Percentiles rank a stretch among this genome's conserved stretches.
These are phyloP conservation scores for Mesorhabditis spiculigera DNA, from an alignment of 2,888 invertebrate genomes.

Conservation along the genomic window DNA sequence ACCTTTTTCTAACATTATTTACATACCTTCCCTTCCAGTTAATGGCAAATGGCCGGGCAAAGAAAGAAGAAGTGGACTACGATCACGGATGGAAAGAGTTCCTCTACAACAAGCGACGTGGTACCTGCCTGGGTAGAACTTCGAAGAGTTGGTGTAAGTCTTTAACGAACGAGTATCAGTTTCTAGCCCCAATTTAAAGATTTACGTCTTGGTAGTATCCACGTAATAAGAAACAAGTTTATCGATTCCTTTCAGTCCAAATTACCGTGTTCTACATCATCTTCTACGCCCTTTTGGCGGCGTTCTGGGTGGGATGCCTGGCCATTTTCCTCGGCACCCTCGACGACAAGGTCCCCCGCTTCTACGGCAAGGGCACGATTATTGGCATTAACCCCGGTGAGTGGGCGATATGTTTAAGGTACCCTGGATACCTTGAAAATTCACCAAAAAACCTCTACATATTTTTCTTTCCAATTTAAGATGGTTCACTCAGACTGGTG, in stretches of 20 bases:
- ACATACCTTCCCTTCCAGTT: conserved; percentile 33
- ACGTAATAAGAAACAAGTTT: too few species aligned
- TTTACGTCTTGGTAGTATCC: too few species aligned
- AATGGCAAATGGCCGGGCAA: conserved; percentile 50
- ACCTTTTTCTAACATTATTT: too few species aligned
- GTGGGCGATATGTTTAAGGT: conserved; percentile 16
- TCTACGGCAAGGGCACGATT: conserved; percentile 78
- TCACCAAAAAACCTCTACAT: too few species aligned
- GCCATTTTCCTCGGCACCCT: conserved; percentile 90
- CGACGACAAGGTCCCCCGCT: conserved; percentile 79
- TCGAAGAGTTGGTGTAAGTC: conserved; percentile 53
- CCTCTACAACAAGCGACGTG: conserved; percentile 52
- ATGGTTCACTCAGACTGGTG: too few species aligned
- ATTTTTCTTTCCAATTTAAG: too few species aligned
- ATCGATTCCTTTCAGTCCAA: conserved; percentile 70
- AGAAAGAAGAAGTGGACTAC: conserved; percentile 19
- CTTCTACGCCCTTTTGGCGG: conserved; percentile 86
- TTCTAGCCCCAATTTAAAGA: not conserved
- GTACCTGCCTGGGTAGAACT: conserved; percentile 52
- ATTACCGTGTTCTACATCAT: conserved; percentile 91
- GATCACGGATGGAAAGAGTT: conserved; percentile 45
- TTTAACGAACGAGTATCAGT: not conserved
- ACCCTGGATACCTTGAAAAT: too few species aligned
- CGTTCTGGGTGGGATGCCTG: conserved; percentile 90
- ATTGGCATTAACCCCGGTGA: conserved; percentile 91